A percentile compares a stretch with the other conserved stretches of the same genome.
These are phyloP conservation scores for Micrastur ruficollis DNA, from an alignment of 2,797 vertebrate genomes.

Conservation along the genomic window DNA sequence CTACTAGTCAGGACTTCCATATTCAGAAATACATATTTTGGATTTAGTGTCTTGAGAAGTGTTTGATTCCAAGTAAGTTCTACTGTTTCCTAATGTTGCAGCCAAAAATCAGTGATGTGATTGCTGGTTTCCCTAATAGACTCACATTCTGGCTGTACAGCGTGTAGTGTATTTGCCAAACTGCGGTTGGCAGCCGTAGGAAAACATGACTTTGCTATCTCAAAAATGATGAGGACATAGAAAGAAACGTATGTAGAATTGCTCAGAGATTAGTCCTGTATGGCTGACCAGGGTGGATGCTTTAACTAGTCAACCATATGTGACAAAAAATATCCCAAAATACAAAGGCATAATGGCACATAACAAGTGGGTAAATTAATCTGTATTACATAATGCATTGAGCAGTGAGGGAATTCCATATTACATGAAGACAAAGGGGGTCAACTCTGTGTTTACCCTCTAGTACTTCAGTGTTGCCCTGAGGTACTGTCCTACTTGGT, in stretches of 20 bases:
- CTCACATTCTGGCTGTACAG: neutral
- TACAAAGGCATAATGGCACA: neutral
- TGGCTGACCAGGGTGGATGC: neutral
- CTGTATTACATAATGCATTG: neutral
- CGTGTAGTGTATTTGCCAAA: neutral
- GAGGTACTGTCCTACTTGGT: neutral
- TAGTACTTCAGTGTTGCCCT: neutral
- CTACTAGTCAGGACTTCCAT: neutral
- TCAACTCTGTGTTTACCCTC: neutral
- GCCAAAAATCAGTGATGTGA: neutral
- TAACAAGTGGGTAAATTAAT: neutral
- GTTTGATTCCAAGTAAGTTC: neutral
- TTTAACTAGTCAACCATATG: neutral
- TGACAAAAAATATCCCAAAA: neutral
- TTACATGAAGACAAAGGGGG: neutral
- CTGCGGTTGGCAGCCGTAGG: neutral
- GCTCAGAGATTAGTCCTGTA: neutral
- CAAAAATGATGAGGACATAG: neutral
- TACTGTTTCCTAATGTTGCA: neutral
- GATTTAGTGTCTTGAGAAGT: neutral
- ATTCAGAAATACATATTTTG: neutral
- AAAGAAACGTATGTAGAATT: neutral
- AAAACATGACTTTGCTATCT: neutral
- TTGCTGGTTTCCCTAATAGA: neutral
- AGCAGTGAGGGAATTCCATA: neutral